phyloP scores from a whole-genome alignment of 2,888 invertebrate species.

The Caenorhabditis macrosperma region DNA sequence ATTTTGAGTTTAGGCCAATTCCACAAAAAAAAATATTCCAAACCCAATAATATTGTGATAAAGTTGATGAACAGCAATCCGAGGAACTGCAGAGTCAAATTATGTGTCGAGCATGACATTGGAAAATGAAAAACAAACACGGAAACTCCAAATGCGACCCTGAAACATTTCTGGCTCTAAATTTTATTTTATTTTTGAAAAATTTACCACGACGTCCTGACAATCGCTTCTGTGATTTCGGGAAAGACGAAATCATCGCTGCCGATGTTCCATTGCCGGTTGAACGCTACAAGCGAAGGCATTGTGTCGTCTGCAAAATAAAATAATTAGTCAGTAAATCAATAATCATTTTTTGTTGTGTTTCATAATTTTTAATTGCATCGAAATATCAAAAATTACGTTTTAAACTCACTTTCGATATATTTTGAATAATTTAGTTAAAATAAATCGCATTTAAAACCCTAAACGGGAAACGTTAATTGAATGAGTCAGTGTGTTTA shows the following conservation, averaged over 20 bases:
- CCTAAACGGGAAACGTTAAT: not conserved
- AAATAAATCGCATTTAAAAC: not conserved
- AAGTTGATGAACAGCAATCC: constrained; percentile 80
- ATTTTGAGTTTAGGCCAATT: not conserved
- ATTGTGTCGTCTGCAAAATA: constrained; percentile 83
- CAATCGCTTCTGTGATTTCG: constrained; percentile 82
- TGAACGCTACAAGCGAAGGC: constrained; percentile 91
- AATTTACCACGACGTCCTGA: constrained; percentile 82
- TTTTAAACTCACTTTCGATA: not conserved
- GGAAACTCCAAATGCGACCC: constrained; percentile 60
- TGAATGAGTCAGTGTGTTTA: no score
- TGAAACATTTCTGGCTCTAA: constrained; percentile 25
- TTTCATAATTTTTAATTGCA: no score
- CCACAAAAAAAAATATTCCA: not conserved
- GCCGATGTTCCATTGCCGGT: constrained; percentile 91
- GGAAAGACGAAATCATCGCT: constrained; percentile 94
- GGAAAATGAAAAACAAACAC: constrained; percentile 75
- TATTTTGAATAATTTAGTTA: not conserved
- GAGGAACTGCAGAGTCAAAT: constrained; percentile 54
- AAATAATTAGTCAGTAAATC: not conserved
- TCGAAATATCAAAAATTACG: no score
- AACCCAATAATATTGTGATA: constrained; percentile 56
- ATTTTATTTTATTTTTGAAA: constrained; percentile 65
- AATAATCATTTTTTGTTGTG: no score
- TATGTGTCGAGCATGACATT: constrained; percentile 66